Base-by-base conservation (phyloP, 2,797 vertebrate species). In the Mormyrus proboscirostris region DNA sequence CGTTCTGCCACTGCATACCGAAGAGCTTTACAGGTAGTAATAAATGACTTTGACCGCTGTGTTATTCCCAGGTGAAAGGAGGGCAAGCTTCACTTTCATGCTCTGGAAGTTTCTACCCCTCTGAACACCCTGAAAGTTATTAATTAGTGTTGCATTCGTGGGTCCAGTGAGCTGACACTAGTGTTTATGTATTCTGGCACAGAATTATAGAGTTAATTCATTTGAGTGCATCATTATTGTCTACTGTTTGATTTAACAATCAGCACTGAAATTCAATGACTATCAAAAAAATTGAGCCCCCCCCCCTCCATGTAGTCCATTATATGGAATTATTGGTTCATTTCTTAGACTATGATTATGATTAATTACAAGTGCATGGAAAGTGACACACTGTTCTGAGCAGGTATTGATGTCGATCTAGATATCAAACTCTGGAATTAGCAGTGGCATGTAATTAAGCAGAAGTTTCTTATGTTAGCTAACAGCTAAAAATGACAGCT, bases 51-150 rank as follows among this genome's bases (percentile, higher is more conserved):
- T 65, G 91, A 82, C 84, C 10, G 22, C 82, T 57, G 49, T 79
- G 22, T 84, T 89, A 90, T 90, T 82, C 88, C 90, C 90, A 82
- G 65, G 88, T 90, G 90, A 88, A 87, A 85, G 29, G 47, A 50
- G 90, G 83, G 88, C 89, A 91, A 83, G 33, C 59, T 25, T 14
- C 49, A 14, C 25, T 91, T 79, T 90, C 83, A 90, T 50, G 90
- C 84, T 89, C 83, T 86, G 86, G 89, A 90, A 73, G 83, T 73
- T 88, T 84, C 84, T 65, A 83, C 90, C 83, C 89, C 90, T 47
- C 88, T 19, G 19, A 73, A 82, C 76, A n/a, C 59, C 50, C 87
- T 90, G 90, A 91, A 90, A 57, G 87, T 82, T 59, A 87, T 90
- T 62, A 25, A 51, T 85, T 85, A 29, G 44, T 7, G 44, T 6